A percentile compares a stretch with the other conserved stretches of the same genome.
Evolutionary conservation across 2,888 invertebrate species (phyloP).

Genomic region (Ceriagrion tenellum): DNA sequence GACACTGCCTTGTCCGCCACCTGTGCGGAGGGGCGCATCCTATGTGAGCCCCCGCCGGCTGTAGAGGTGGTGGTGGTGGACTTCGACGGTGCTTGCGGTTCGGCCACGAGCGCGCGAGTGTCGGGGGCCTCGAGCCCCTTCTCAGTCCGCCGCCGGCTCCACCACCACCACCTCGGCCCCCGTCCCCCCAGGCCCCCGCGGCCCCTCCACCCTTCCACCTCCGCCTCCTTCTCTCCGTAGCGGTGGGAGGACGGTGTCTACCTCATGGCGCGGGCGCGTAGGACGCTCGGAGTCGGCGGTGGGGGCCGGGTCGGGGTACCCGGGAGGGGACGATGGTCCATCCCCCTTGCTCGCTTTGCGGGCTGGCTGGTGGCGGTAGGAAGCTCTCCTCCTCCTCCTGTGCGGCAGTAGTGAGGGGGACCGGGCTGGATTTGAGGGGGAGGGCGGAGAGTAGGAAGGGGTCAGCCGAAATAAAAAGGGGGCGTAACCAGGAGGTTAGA

Average conservation of each 20-base stretch:
- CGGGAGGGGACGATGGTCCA: constrained; percentile 76
- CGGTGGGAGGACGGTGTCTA: constrained; percentile 58
- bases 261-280: constrained; percentile 75
- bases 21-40: constrained; percentile 74
- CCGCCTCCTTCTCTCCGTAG: constrained; percentile 19
- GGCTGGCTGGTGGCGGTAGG: constrained; percentile 71
- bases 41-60: constrained; percentile 29
- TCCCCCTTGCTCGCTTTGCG: constrained; percentile 74
- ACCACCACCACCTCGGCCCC: constrained; percentile 17
- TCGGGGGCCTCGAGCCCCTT: not conserved
- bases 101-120: constrained; percentile 19
- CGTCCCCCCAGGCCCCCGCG: constrained; percentile 26
- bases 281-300: constrained; percentile 77
- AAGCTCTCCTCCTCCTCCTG: constrained; percentile 76
- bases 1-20: constrained; percentile 86
- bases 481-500: not conserved
- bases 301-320: constrained; percentile 75
- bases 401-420: constrained; percentile 66
- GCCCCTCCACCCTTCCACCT: constrained; percentile 31
- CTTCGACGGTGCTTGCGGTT: constrained; percentile 21
- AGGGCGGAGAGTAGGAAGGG: not conserved
- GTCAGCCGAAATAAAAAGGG: not conserved
- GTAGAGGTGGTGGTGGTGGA: not conserved
- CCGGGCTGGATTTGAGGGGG: not conserved
- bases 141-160: constrained; percentile 33